Evolutionary conservation across 2,113 vertebrate genomes (phyloP), one percentile per base, ranked within the genome.

Genomic region (Pardalotus punctatus): DNA sequence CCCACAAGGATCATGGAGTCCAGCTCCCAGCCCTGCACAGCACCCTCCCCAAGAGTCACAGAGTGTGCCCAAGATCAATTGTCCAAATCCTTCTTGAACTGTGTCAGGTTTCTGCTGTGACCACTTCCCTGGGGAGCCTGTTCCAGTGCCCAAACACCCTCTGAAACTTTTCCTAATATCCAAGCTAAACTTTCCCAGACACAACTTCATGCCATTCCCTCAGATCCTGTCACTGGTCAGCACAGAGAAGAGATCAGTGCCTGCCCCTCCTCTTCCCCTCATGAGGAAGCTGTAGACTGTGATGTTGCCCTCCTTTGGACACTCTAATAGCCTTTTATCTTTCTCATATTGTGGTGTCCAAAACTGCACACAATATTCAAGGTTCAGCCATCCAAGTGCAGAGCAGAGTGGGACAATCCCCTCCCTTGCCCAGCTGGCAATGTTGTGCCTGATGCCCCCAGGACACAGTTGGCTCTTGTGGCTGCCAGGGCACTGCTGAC

Each of bases 211-310:
- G 14, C 12, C n/a, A 38, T 73, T 73, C 28, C 14, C 40, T 47
- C n/a, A 28, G 12, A 14, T 38, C 23, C 40, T 43, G 25, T 33
- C 47, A 17, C 25, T 64, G 67, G 22, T 38, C 40, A 64, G 18
- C n/a, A 54, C 7, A 33, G 14, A 45, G 22, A 38, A 31, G 33
- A 62, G 14, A 54, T 19, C 69, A 54, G 14, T 33, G 18, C 7
- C 1, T 54, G 18, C 2, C 28, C 11, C 22, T 53, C 7, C 5
- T 3, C 33, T 54, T 33, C n/a, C 18, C 2, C 23, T 22, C 33
- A 28, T 12, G 23, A 73, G 19, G 19, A 38, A 1, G 0, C 1
- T 84, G 18, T 22, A 38, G 47, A 14, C 27, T 33, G n/a, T 3
- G 33, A 14, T 33, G 28, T 19, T 54, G 28, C 5, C 12, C 22